These are phyloP conservation scores for Sterna hirundo DNA, from an alignment of 2,113 vertebrate species.

Conservation along the genomic window DNA sequence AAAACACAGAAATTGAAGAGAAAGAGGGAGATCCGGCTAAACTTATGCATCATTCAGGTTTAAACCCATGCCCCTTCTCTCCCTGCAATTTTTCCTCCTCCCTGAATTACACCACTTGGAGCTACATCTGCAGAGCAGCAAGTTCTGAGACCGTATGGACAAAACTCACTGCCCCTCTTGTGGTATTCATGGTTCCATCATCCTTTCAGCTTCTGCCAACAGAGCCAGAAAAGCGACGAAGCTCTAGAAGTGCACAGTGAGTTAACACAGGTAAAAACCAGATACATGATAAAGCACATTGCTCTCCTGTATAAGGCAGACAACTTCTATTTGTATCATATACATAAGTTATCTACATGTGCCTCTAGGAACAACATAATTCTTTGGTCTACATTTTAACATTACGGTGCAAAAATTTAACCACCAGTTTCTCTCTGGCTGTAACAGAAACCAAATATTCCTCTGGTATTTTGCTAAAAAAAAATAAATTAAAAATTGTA, in stretches of 20 bases:
- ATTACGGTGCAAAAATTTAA: neutral
- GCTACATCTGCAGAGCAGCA: neutral
- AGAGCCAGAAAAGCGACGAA: neutral
- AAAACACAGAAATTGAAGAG: neutral
- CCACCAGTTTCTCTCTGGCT: neutral
- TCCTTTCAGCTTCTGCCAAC: neutral
- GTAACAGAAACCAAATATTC: neutral
- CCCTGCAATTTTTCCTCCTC: neutral
- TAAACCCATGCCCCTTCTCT: neutral
- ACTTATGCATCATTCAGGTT: neutral
- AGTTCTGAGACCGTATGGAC: rapidly evolving
- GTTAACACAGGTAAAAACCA: neutral
- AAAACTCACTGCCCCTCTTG: neutral
- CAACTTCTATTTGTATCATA: neutral
- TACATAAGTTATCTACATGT: neutral
- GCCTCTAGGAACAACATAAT: neutral
- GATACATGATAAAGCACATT: neutral
- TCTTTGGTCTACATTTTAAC: neutral
- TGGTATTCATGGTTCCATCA: neutral
- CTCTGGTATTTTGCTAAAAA: neutral
- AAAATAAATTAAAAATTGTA: neutral
- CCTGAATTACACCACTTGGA: neutral
- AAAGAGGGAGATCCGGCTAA: neutral
- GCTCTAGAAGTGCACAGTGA: neutral
- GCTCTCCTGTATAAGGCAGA: neutral